Base-by-base conservation (phyloP, 1,140 invertebrate genomes). In the Aradophagus sp. region DNA sequence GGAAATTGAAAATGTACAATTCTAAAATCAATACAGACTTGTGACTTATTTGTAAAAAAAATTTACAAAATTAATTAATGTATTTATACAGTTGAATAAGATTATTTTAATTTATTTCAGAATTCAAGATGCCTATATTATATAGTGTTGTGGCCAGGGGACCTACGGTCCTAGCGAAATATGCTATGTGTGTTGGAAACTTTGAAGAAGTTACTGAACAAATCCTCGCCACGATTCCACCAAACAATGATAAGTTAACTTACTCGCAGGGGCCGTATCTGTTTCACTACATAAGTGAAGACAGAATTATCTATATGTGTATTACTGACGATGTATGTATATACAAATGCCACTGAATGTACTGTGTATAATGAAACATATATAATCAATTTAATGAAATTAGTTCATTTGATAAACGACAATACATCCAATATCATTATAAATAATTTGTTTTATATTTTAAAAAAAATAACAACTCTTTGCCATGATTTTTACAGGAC, bases 281-380 rank as follows among this genome's bases (percentile, higher is more conserved):
- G 35, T 97, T 97, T 80, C 95, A 97, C 83, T 98, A 97, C 76
- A 91, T 96, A 50, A 91, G 90, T 63, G 93, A 97, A 84, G 91
- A 95, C 78, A 88, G 90, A 76, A 90, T 97, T 65, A 90, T 97
- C 75, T 97, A 95, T 82, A 91, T 98, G 86, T 97, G 95, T 76
- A 97, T 97, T 39, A 96, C 95, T 48, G 95, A 97, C 87, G 94
- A 97, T 89, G 95, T 97, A 89, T 91, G 93, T 90, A 80, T n/a
- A 17, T n/a, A n/a, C n/a, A n/a, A n/a, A n/a, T n/a, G n/a, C n/a
- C n/a, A n/a, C n/a, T n/a, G n/a, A n/a, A n/a, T n/a, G n/a, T n/a
- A n/a, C n/a, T n/a, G n/a, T n/a, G n/a, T n/a, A n/a, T n/a, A n/a
- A n/a, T n/a, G n/a, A n/a, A n/a, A n/a, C n/a, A n/a, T n/a, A n/a